These are phyloP conservation scores for Ochotona princeps DNA, from an alignment of 2,113 vertebrate species.

Conservation along the genomic window DNA sequence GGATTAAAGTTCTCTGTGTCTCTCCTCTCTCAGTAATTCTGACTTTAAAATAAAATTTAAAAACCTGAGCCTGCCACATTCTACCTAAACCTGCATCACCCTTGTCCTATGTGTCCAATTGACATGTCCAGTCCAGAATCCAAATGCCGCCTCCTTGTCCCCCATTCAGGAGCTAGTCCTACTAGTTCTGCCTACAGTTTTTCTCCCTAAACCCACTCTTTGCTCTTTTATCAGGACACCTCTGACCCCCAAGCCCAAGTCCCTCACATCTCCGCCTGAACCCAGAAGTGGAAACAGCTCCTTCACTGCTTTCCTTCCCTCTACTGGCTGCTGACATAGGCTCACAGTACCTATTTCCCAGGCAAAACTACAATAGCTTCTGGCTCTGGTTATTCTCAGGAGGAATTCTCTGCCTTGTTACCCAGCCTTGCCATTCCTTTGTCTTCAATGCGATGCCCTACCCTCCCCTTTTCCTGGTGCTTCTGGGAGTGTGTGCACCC, in stretches of 20 bases:
- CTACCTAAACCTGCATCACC: background rate
- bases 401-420: too few species aligned
- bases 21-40: too few species aligned
- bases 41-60: too few species aligned
- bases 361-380: background rate
- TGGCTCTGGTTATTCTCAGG: background rate
- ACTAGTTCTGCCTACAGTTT: background rate
- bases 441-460: background rate
- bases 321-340: background rate
- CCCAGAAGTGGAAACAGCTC: background rate
- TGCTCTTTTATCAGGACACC: background rate
- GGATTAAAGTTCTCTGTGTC: too few species aligned
- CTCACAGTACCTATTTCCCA: background rate
- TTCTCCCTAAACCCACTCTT: background rate
- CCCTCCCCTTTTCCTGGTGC: background rate
- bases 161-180: background rate
- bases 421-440: background rate
- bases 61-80: background rate
- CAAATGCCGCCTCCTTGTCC: background rate
- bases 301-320: background rate
- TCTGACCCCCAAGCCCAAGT: background rate
- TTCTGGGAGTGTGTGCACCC: background rate
- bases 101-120: background rate
- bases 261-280: background rate
- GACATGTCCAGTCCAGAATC: background rate